Conservation (phyloP, 2,797 vertebrate species). For the Chrosomus eos region DNA sequence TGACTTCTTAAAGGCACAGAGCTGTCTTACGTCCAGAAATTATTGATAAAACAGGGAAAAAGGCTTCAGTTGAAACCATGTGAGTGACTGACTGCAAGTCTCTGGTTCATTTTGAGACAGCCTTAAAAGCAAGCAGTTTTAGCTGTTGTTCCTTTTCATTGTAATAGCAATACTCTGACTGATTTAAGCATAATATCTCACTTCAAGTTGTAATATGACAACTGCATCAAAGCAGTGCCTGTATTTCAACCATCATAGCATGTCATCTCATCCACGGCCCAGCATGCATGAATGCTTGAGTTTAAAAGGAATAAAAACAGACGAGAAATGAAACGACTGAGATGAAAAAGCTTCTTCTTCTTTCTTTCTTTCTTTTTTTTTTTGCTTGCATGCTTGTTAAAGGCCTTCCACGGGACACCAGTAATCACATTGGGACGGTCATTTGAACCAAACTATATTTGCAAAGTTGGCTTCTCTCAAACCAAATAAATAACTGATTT, state of each 20-base stretch:
- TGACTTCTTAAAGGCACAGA: constrained; percentile 80
- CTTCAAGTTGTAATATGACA: constrained; percentile 15
- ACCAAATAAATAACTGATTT: constrained; percentile 74
- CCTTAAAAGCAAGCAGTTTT: constrained; percentile 11
- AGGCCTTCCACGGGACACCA: constrained; percentile 6
- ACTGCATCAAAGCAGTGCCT: constrained; percentile 28
- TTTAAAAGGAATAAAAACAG: constrained; percentile 30
- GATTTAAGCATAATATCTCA: constrained; percentile 26
- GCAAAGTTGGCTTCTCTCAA: constrained; percentile 65
- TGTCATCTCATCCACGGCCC: constrained; percentile 4
- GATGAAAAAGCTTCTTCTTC: background rate
- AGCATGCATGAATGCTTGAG: constrained; percentile 23
- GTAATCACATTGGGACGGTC: constrained; percentile 51
- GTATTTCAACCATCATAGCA: constrained; percentile 20
- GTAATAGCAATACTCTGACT: constrained; percentile 4
- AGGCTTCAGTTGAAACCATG: constrained; percentile 29
- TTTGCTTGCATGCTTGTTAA: constrained; percentile 18
- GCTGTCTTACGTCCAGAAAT: constrained; percentile 78
- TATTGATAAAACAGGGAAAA: constrained; percentile 75
- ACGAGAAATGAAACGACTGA: constrained; percentile 15
- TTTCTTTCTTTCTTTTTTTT: background rate
- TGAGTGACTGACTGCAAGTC: background rate
- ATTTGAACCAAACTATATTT: constrained; percentile 70
- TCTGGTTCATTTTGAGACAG: background rate
- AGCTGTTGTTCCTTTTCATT: constrained; percentile 15